Percentiles rank a stretch among this genome's conserved stretches.
These are phyloP conservation scores for Takifugu rubripes DNA, from an alignment of 2,797 vertebrate genomes.

Conservation along the genomic window DNA sequence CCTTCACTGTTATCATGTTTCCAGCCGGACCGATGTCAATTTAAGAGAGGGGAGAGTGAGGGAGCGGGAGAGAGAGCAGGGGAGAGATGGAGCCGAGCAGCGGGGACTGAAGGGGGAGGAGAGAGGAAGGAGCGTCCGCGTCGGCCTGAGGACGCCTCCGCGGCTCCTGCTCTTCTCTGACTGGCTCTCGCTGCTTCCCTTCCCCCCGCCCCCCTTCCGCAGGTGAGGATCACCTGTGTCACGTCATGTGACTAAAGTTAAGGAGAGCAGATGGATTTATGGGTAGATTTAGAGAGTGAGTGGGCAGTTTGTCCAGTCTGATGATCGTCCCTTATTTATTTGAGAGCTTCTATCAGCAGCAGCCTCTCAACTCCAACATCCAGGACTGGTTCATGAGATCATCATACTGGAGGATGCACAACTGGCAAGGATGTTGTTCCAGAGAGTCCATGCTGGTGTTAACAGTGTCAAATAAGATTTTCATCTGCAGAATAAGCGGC, in stretches of 20 bases:
- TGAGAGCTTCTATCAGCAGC: too few relatives aligned
- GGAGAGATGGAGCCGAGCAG: slow-evolving; percentile 47
- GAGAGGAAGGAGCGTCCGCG: slow-evolving; percentile 74
- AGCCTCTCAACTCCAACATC: too few relatives aligned
- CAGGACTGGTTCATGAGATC: too few relatives aligned
- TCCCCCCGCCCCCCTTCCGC: neutral
- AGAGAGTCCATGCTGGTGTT: too few relatives aligned
- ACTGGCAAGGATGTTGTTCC: too few relatives aligned
- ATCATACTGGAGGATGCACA: too few relatives aligned
- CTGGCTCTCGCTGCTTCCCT: slow-evolving; percentile 22
- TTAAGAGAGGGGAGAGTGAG: slow-evolving; percentile 67
- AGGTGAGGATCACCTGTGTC: too few relatives aligned
- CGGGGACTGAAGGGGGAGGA: slow-evolving; percentile 77
- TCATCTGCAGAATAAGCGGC: neutral
- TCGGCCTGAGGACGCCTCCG: slow-evolving; percentile 59
- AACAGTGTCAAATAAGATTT: neutral
- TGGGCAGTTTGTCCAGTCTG: too few relatives aligned
- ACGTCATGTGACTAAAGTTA: neutral
- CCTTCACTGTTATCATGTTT: slow-evolving; percentile 73
- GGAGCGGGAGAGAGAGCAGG: slow-evolving; percentile 51
- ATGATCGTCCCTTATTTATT: too few relatives aligned
- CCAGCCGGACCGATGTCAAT: slow-evolving; percentile 81
- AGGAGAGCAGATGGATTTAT: neutral
- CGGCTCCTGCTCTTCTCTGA: slow-evolving; percentile 38
- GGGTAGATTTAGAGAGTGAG: too few relatives aligned